These are phyloP conservation scores for Polyommatus icarus DNA, from an alignment of 2,888 invertebrate genomes.

Conservation along the genomic window DNA sequence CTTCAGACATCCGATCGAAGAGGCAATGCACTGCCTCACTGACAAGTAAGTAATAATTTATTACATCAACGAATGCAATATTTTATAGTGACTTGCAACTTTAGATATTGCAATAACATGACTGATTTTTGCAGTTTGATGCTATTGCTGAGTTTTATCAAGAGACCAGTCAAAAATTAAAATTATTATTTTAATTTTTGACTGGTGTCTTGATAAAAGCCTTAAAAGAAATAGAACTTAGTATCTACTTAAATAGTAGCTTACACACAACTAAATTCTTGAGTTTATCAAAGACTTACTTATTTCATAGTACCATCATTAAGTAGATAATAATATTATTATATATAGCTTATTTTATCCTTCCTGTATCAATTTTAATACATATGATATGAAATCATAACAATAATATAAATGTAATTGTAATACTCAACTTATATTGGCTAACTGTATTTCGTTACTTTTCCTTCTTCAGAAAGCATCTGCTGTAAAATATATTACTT, in stretches of 20 bases:
- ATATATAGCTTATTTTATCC: not conserved
- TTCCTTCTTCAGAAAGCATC: constrained; percentile 46
- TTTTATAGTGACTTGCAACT: not conserved
- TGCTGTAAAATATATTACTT: constrained; percentile 10
- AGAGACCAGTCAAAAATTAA: too few species aligned
- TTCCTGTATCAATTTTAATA: not conserved
- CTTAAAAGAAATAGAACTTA: not conserved
- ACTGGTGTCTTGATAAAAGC: not conserved
- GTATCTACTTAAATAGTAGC: too few species aligned
- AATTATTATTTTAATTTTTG: not conserved
- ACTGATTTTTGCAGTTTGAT: not conserved
- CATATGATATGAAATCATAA: not conserved
- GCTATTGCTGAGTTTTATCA: not conserved
- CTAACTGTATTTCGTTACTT: constrained; percentile 37
- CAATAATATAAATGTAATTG: not conserved
- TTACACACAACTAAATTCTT: not conserved
- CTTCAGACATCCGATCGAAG: constrained; percentile 1
- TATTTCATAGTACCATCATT: not conserved
- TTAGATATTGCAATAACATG: not conserved
- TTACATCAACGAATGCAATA: constrained; percentile 30
- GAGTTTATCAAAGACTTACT: not conserved
- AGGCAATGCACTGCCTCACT: not conserved
- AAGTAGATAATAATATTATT: not conserved
- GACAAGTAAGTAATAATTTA: constrained; percentile 25
- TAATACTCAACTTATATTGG: not conserved